Base-by-base conservation (phyloP, 2,888 invertebrate species). In the Hydriomena furcata region DNA sequence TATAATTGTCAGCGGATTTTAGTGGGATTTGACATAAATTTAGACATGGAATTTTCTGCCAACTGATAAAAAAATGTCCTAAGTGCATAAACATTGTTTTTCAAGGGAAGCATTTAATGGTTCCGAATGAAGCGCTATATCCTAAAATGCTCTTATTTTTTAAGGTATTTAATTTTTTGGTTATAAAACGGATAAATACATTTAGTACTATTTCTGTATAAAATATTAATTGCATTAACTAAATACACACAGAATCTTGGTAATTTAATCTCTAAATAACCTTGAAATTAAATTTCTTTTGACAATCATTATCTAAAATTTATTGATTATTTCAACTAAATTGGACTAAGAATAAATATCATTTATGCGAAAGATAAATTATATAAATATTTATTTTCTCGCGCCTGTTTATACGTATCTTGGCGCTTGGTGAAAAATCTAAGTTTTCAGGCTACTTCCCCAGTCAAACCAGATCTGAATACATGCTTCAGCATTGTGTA, bases 21-120 rank as follows among this genome's bases (percentile, higher is more conserved):
- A n/a, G n/a, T n/a, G n/a, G n/a, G n/a, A n/a, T n/a, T n/a, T n/a
- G n/a, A n/a, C n/a, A n/a, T 11, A 28, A 28, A 28, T 28, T 28
- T 10, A 28, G 8, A 17, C 17, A 4, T 4, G 2, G 2, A 17
- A 17, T 17, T 7, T 13, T 31, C 32, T 32, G 32, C 17, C 17
- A 20, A 13, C 7, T 8, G 32, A 8, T 20, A 20, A 31, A 8
- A n/a, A 11, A 38, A 31, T 31, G 12, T 23, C 3, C n/a, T 31
- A 40, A 30, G n/a, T 28, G 20, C n/a, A 23, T 20, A 41, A 31
- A 24, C 31, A 30, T 30, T 8, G 5, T 24, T 40, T 44, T 45
- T 42, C 44, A 48, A 40, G 27, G 54, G 48, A 46, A 53, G 36
- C 35, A 42, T 55, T 55, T 37, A 30, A 51, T 48, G 42, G 36